phyloP scores from a whole-genome alignment of 1,140 invertebrate genomes.

The Heliconius hewitsoni region DNA sequence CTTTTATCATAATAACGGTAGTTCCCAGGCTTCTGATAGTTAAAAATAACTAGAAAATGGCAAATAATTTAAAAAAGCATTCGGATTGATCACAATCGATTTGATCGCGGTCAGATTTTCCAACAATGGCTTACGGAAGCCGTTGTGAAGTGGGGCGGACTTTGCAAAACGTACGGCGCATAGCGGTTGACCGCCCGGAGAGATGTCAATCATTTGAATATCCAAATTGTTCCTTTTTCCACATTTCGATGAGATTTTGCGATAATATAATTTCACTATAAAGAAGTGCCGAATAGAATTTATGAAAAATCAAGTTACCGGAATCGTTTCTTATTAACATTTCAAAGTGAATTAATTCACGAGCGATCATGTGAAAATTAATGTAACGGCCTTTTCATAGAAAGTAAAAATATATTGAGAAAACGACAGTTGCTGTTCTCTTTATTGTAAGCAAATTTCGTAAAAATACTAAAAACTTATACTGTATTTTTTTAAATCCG shows the following conservation, averaged over 20 bases:
- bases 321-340: conserved; percentile 52
- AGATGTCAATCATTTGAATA: conserved; percentile 81
- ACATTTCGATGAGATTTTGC: conserved; percentile 67
- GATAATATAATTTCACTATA: conserved; percentile 72
- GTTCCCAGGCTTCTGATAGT: conserved; percentile 45
- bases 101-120: conserved; percentile 65
- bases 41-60: conserved; percentile 37
- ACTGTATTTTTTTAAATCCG: background rate
- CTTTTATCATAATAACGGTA: conserved; percentile 37
- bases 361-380: conserved; percentile 61
- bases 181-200: conserved; percentile 72
- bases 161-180: conserved; percentile 45
- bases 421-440: conserved; percentile 2
- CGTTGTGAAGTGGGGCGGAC: conserved; percentile 54
- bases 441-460: background rate
- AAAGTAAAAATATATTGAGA: conserved; percentile 37
- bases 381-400: conserved; percentile 62
- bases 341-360: conserved; percentile 51
- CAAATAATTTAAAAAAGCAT: conserved; percentile 52
- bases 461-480: background rate
- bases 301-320: conserved; percentile 56
- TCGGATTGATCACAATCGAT: conserved; percentile 66
- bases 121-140: conserved; percentile 63
- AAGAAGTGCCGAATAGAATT: conserved; percentile 67
- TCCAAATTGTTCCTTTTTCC: conserved; percentile 67